phyloP scores from a whole-genome alignment of 2,113 vertebrate species.

The Clarias batrachus region DNA sequence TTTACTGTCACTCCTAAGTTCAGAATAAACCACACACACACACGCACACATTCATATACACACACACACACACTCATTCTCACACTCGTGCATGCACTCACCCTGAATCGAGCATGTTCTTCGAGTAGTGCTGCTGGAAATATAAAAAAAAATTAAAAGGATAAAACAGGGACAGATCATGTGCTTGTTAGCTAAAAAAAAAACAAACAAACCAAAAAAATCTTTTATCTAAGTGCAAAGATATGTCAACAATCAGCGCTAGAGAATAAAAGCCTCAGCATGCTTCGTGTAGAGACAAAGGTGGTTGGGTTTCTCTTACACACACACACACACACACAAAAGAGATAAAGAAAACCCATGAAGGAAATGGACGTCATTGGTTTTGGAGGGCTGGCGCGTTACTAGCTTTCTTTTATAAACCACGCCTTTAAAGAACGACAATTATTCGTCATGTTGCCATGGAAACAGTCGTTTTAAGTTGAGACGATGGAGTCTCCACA shows the following conservation, averaged over 20 bases:
- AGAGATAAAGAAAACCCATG: too few relatives aligned
- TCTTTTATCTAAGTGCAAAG: conserved; percentile 63
- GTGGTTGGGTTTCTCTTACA: not conserved
- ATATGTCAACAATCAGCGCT: conserved; percentile 64
- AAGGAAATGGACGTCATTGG: not conserved
- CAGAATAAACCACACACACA: not conserved
- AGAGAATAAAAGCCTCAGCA: conserved; percentile 54
- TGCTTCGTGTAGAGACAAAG: not conserved
- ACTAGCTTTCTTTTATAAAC: too few relatives aligned
- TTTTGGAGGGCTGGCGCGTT: not conserved
- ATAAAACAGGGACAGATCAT: conserved; percentile 60
- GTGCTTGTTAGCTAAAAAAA: conserved; percentile 62
- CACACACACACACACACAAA: not conserved
- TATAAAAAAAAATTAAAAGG: conserved; percentile 35
- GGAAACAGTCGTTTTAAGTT: not conserved
- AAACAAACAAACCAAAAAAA: not conserved
- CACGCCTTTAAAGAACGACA: not conserved
- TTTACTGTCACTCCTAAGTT: not conserved
- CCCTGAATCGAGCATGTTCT: conserved; percentile 63
- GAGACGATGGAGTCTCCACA: not conserved
- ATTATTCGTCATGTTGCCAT: not conserved
- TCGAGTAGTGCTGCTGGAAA: conserved; percentile 64
- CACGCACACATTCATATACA: conserved; percentile 32
- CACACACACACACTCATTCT: conserved; percentile 66
- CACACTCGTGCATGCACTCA: conserved; percentile 66